Conservation (phyloP, 1,140 invertebrate species). For the Drosophila navojoa region DNA sequence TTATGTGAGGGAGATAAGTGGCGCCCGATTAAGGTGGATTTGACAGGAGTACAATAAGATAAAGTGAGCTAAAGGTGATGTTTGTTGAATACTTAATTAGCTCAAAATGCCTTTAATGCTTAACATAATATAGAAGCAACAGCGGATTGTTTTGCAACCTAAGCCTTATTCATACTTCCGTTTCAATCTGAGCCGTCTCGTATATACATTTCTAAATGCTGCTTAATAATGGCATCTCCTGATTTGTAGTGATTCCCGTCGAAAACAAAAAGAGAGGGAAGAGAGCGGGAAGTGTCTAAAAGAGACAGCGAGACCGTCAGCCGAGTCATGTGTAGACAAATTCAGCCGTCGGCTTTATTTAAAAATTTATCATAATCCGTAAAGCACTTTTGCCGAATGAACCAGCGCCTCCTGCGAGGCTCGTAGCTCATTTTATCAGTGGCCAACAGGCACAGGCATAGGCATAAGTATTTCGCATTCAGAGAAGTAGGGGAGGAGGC, state of each 20-base stretch:
- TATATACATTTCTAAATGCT: no score
- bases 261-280: slow-evolving; percentile 5
- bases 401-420: slow-evolving; percentile 6
- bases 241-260: not conserved
- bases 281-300: not conserved
- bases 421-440: slow-evolving; percentile 45
- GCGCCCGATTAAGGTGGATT: no score
- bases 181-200: not conserved
- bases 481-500: slow-evolving; percentile 1
- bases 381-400: slow-evolving; percentile 3
- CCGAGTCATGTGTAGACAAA: slow-evolving; percentile 43
- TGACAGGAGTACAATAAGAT: no score
- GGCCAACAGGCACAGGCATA: slow-evolving; percentile 23
- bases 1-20: no score
- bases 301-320: not conserved
- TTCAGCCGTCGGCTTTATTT: slow-evolving; percentile 67
- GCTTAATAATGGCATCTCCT: not conserved
- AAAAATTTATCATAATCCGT: slow-evolving; percentile 67
- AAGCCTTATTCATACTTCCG: not conserved
- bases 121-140: no score
- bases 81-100: no score
- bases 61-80: no score
- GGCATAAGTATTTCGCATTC: not conserved
- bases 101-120: no score
- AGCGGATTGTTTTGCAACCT: no score